Evolutionary conservation across 2,888 invertebrate genomes (phyloP).

Genomic region (Hetaerina titia): DNA sequence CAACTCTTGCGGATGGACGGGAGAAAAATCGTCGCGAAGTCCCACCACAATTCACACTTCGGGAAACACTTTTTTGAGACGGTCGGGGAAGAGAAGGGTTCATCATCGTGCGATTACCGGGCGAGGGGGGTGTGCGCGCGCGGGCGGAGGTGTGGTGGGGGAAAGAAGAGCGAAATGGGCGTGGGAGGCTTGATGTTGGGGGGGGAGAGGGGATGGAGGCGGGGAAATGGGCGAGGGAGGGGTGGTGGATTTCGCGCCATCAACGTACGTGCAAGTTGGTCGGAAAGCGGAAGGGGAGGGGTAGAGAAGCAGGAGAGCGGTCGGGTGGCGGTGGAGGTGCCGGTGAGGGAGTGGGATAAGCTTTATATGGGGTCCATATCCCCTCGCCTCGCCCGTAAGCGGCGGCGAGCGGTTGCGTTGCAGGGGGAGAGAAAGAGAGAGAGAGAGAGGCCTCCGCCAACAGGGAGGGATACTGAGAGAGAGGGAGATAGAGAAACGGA

Average conservation of each 20-base stretch:
- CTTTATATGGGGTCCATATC: neutral
- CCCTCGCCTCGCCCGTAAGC: neutral
- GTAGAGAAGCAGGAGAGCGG: neutral
- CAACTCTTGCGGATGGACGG: neutral
- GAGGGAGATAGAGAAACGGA: neutral
- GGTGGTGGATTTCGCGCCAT: constrained; percentile 51
- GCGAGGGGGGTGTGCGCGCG: neutral
- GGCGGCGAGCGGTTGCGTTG: neutral
- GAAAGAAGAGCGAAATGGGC: neutral
- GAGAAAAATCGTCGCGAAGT: neutral
- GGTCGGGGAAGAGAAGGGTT: neutral
- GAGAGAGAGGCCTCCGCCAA: constrained; percentile 46
- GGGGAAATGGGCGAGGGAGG: neutral
- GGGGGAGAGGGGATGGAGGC: neutral
- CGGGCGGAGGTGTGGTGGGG: neutral
- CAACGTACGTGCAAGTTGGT: constrained; percentile 69
- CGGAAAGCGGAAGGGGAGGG: constrained; percentile 67
- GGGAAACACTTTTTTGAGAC: neutral
- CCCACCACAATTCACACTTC: neutral
- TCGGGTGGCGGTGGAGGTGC: neutral
- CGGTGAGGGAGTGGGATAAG: neutral
- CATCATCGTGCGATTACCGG: neutral
- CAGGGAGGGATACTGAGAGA: constrained; percentile 51
- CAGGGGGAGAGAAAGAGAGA: constrained; percentile 60
- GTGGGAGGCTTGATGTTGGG: neutral